Evolutionary conservation across 1,140 invertebrate genomes (phyloP), one percentile per base, ranked within the genome.

Genomic region (Drosophila varians): DNA sequence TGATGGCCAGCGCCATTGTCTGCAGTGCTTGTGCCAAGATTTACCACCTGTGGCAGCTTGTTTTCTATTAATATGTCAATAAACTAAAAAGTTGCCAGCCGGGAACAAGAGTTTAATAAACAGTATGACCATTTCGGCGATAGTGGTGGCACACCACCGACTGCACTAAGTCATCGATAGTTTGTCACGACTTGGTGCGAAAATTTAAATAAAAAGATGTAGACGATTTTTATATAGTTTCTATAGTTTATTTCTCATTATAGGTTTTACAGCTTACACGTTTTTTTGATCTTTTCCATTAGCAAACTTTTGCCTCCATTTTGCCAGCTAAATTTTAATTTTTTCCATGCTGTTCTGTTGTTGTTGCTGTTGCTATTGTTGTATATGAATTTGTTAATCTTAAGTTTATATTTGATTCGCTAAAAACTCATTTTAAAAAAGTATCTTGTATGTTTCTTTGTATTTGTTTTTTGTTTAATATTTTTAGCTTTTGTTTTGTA

Each of bases 371-470:
- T 38, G 57, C 52, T 55, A 62, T 48, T 66, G 38, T 28, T 25
- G 52, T 73, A 72, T 76, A 82, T 62, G 73, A 82, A 82, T 82
- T 74, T 65, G 18, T 74, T 77, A 83, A 62, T 72, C 78, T 77
- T 82, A 83, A 65, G 31, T 74, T 83, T 57, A 83, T 77, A 69
- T 82, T 71, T 64, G 78, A 82, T 82, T 82, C 58, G 78, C 78
- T 82, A 82, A 82, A 80, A 83, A 82, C 64, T 82, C 77, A 83
- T 77, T 68, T 83, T 74, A 77, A 77, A 80, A 80, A 82, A 71
- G 66, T 80, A 82, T 53, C 65, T 58, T 73, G 65, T 69, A 11
- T 9, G 45, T 77, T 60, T 71, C 55, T 40, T 64, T 18, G 31
- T 21, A 46, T 55, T 54, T 26, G 28, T 2, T 43, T 46, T 4